Conservation (phyloP, 1,140 invertebrate genomes). For the Camponotus vicinus region DNA sequence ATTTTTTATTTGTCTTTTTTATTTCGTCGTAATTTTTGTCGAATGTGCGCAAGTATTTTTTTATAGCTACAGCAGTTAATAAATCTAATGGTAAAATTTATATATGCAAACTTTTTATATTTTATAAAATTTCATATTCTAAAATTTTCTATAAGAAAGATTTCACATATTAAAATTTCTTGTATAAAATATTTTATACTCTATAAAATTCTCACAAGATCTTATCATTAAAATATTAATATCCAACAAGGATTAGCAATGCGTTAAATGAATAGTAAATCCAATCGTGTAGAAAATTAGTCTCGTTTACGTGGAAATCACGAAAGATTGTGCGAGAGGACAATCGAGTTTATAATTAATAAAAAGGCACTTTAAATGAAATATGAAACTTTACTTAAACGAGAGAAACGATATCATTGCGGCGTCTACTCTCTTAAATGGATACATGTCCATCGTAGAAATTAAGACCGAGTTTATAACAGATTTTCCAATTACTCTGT, state of each 20-base stretch:
- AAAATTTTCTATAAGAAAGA: too few relatives aligned
- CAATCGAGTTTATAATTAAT: conserved; percentile 8
- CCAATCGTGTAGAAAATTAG: conserved; percentile 31
- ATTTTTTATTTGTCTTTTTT: too few relatives aligned
- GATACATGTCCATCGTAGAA: conserved; percentile 22
- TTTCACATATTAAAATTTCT: too few relatives aligned
- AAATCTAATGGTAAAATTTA: not conserved
- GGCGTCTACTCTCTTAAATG: conserved; percentile 10
- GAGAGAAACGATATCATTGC: conserved; percentile 28
- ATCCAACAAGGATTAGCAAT: not conserved
- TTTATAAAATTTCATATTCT: too few relatives aligned
- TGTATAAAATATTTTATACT: too few relatives aligned
- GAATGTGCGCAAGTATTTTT: not conserved
- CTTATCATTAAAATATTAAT: too few relatives aligned
- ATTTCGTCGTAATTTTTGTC: not conserved
- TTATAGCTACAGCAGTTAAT: not conserved
- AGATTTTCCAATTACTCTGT: conserved; percentile 40
- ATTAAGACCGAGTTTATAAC: conserved; percentile 50
- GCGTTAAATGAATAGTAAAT: conserved; percentile 39
- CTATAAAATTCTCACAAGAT: too few relatives aligned
- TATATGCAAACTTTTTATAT: not conserved
- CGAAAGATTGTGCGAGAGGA: conserved; percentile 43
- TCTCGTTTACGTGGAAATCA: conserved; percentile 17
- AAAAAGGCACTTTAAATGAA: conserved; percentile 24
- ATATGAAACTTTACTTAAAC: conserved; percentile 37